A percentile compares a stretch with the other conserved stretches of the same genome.
Evolutionary conservation across 2,797 vertebrate species (phyloP).

Genomic region (Xiphorhynchus erythropygius): DNA sequence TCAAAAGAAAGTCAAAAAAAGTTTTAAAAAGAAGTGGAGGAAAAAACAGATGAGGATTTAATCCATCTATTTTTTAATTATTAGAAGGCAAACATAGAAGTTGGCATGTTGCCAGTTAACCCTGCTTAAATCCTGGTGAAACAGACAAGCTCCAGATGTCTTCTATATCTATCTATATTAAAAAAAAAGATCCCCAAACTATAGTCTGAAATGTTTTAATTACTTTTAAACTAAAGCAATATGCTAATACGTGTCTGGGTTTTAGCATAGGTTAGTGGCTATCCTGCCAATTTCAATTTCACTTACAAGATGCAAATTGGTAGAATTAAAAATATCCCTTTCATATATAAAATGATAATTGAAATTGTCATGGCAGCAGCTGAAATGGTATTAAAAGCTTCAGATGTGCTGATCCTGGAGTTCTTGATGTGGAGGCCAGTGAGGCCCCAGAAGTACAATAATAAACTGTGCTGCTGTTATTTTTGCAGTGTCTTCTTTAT

Average conservation of each 20-base stretch:
- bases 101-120: neutral
- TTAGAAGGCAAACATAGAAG: neutral
- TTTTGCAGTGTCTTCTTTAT: neutral
- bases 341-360: constrained; percentile 51
- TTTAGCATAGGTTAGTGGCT: constrained; percentile 51
- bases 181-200: neutral
- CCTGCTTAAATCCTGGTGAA: neutral
- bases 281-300: constrained; percentile 48
- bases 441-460: neutral
- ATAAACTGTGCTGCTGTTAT: neutral
- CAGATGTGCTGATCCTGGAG: constrained; percentile 34
- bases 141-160: neutral
- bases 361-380: constrained; percentile 45
- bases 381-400: constrained; percentile 49
- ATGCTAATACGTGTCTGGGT: constrained; percentile 22
- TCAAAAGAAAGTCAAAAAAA: neutral
- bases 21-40: neutral
- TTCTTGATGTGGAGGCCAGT: constrained; percentile 12
- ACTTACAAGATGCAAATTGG: constrained; percentile 42
- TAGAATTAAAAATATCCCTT: constrained; percentile 60
- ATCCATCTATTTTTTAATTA: neutral
- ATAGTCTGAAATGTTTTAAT: constrained; percentile 25
- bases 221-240: constrained; percentile 15
- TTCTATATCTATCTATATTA: neutral
- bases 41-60: neutral